Evolutionary conservation across 23 tunicate species (phyloP).

Genomic region (Styela clava): DNA sequence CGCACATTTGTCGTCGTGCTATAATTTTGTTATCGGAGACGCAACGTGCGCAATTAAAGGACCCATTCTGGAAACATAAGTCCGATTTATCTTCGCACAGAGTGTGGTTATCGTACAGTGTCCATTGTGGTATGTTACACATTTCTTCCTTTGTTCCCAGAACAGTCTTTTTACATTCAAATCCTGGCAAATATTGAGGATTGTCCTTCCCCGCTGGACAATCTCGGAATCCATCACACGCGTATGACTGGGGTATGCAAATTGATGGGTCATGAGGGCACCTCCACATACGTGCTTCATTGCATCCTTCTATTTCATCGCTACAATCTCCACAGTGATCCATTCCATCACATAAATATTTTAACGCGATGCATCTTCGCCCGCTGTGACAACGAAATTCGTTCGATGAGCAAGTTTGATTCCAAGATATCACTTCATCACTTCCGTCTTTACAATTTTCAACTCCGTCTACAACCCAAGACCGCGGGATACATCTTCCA

Average conservation of each 20-base stretch:
- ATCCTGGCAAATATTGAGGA: not conserved
- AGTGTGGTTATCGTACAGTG: not conserved
- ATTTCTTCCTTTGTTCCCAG: not conserved
- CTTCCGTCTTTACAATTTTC: constrained; percentile 33
- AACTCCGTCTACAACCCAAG: constrained; percentile 23
- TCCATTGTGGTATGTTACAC: constrained; percentile 26
- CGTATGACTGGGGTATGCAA: constrained; percentile 24
- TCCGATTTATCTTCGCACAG: constrained; percentile 32
- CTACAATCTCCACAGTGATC: constrained; percentile 50
- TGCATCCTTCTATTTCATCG: constrained; percentile 43
- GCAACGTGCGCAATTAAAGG: constrained; percentile 29
- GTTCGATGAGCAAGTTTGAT: not conserved
- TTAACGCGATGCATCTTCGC: constrained; percentile 24
- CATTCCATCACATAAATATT: constrained; percentile 39
- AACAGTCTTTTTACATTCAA: not conserved
- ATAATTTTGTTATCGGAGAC: constrained; percentile 26
- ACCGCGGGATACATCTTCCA: constrained; percentile 40
- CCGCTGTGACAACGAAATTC: constrained; percentile 27
- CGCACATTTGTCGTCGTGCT: constrained; percentile 38
- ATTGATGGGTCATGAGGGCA: constrained; percentile 19
- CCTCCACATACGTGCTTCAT: constrained; percentile 39
- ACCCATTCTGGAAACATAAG: constrained; percentile 25
- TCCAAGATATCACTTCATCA: constrained; percentile 17
- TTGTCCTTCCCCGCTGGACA: constrained; percentile 17
- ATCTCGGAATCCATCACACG: constrained; percentile 37